phyloP scores from a whole-genome alignment of 1,140 invertebrate species.

The Planococcus citri region DNA sequence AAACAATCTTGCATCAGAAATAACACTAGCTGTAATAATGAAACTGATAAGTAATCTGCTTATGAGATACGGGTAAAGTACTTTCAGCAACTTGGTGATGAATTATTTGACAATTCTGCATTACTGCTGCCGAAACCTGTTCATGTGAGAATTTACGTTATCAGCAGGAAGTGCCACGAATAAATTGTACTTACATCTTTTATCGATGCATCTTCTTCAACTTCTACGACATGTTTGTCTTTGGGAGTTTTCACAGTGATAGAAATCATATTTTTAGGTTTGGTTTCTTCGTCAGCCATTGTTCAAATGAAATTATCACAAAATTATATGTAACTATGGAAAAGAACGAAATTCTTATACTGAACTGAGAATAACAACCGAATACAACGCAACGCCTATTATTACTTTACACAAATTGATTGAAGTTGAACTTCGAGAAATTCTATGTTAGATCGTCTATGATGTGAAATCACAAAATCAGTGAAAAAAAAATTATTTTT shows the following conservation, averaged over 20 bases:
- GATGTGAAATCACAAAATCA: not conserved
- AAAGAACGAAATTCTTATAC: not conserved
- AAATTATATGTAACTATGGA: not conserved
- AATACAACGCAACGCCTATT: not conserved
- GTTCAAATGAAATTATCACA: conserved; percentile 22
- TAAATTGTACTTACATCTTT: conserved; percentile 67
- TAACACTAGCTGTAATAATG: too few species aligned
- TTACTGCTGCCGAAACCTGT: too few species aligned
- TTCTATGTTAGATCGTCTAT: not conserved
- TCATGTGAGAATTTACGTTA: not conserved
- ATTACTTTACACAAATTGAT: not conserved
- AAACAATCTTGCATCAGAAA: too few species aligned
- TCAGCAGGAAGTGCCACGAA: not conserved
- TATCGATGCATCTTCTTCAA: conserved; percentile 71
- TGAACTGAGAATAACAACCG: too few species aligned
- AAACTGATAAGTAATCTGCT: too few species aligned
- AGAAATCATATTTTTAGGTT: conserved; percentile 54
- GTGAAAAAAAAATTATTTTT: not conserved
- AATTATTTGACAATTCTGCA: too few species aligned
- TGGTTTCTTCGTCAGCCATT: conserved; percentile 36
- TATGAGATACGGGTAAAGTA: too few species aligned
- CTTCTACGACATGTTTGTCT: conserved; percentile 80
- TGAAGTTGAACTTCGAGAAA: not conserved
- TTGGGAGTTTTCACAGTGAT: conserved; percentile 92
- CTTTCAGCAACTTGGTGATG: too few species aligned